Percentiles rank a stretch among this genome's conserved stretches.
Conservation (phyloP, 2,113 vertebrate species). For the Pangasianodon gigas region DNA sequence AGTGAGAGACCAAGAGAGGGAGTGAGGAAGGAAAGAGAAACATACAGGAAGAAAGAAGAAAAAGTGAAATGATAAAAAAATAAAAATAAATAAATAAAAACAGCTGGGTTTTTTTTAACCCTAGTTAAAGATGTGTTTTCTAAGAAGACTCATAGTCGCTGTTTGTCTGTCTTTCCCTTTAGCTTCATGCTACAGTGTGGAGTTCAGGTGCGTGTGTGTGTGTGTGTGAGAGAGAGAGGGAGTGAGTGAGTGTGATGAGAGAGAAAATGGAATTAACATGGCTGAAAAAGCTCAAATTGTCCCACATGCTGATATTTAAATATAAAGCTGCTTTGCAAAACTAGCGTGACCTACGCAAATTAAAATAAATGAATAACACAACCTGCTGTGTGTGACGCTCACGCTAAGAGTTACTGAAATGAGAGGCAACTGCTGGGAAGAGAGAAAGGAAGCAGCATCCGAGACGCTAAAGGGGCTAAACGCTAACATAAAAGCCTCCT, state of each 20-base stretch:
- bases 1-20: too few species aligned
- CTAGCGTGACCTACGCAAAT: constrained; percentile 1
- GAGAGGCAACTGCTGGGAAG: constrained; percentile 41
- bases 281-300: constrained; percentile 38
- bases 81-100: background rate
- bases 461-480: constrained; percentile 43
- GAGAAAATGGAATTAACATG: constrained; percentile 26
- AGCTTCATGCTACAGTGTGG: background rate
- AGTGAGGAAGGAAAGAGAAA: background rate
- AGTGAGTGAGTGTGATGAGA: background rate
- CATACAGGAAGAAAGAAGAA: background rate
- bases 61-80: background rate
- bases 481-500: constrained; percentile 52
- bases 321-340: constrained; percentile 22
- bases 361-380: constrained; percentile 28
- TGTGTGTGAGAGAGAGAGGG: background rate
- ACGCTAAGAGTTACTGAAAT: constrained; percentile 47
- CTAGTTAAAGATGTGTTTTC: background rate
- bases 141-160: background rate
- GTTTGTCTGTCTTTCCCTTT: background rate
- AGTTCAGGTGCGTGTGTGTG: background rate
- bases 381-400: constrained; percentile 27
- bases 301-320: constrained; percentile 17
- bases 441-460: background rate
- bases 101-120: background rate